Percentiles rank a stretch among this genome's conserved stretches.
Evolutionary conservation across 2,797 vertebrate species (phyloP).

Genomic region (Choloepus didactylus): DNA sequence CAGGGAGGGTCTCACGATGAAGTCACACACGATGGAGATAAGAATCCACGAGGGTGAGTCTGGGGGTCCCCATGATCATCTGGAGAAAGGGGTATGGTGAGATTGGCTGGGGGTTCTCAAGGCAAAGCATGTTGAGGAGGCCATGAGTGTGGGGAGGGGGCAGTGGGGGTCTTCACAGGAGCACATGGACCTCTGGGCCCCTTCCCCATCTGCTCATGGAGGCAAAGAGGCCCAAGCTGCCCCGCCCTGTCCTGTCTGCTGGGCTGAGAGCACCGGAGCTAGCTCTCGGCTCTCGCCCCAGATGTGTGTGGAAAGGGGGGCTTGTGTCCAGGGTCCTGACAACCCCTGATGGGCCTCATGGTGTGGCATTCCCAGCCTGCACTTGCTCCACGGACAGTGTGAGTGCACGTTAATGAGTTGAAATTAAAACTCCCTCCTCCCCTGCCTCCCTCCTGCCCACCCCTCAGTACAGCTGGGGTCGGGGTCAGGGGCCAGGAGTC

Average conservation of each 20-base stretch:
- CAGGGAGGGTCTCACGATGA: not conserved
- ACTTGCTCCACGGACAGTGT: rapidly evolving
- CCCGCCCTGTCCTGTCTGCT: no score
- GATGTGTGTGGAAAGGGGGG: no score
- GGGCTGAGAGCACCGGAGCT: not conserved
- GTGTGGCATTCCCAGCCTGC: rapidly evolving
- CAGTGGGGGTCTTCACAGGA: not conserved
- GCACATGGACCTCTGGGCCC: not conserved
- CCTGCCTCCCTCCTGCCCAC: not conserved
- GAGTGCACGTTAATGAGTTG: rapidly evolving
- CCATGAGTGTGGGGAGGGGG: not conserved
- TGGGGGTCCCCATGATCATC: not conserved
- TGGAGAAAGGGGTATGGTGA: not conserved
- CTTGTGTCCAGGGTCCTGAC: not conserved
- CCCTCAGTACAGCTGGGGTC: no score
- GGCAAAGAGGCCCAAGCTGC: not conserved
- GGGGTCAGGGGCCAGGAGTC: not conserved
- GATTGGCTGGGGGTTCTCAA: not conserved
- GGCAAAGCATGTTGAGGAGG: not conserved
- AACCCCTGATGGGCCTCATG: rapidly evolving
- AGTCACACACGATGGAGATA: not conserved
- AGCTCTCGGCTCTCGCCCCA: not conserved
- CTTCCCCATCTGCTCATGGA: no score
- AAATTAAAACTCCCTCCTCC: not conserved
- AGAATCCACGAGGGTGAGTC: not conserved